Conservation (phyloP, 1,140 invertebrate genomes). For the Anoplophora glabripennis region DNA sequence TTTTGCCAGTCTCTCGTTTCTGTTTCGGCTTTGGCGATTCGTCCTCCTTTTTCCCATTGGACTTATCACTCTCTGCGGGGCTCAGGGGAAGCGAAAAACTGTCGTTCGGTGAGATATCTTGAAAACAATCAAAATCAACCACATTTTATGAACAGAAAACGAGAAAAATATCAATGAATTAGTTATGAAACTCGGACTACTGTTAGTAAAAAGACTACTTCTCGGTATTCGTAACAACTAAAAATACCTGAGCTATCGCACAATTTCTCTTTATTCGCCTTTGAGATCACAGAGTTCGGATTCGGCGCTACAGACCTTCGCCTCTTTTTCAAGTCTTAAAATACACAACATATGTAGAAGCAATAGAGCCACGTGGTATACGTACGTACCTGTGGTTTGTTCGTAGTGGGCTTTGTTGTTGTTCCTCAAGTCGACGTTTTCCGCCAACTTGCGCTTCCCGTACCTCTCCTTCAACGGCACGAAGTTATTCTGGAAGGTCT, state of each 20-base stretch:
- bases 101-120: slow-evolving; percentile 28
- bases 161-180: neutral
- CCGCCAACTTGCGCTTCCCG: slow-evolving; percentile 5
- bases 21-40: slow-evolving; percentile 21
- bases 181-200: neutral
- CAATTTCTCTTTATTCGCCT: slow-evolving; percentile 9
- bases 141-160: neutral
- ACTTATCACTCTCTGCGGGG: slow-evolving; percentile 41
- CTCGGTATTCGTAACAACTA: neutral
- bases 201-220: neutral
- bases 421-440: slow-evolving; percentile 12
- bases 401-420: slow-evolving; percentile 11
- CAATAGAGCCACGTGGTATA: neutral
- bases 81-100: slow-evolving; percentile 37
- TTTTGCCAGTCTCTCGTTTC: slow-evolving; percentile 17
- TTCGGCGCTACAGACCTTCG: neutral
- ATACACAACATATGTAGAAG: slow-evolving; percentile 6
- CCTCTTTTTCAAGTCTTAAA: slow-evolving; percentile 16
- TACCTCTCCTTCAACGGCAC: neutral
- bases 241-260: slow-evolving; percentile 12
- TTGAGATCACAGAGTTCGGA: neutral
- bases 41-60: slow-evolving; percentile 33
- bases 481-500: neutral
- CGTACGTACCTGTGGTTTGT: slow-evolving; percentile 1
- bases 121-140: slow-evolving; percentile 14